These are phyloP conservation scores for Noctilio leporinus DNA, from an alignment of 2,113 vertebrate species.

Conservation along the genomic window DNA sequence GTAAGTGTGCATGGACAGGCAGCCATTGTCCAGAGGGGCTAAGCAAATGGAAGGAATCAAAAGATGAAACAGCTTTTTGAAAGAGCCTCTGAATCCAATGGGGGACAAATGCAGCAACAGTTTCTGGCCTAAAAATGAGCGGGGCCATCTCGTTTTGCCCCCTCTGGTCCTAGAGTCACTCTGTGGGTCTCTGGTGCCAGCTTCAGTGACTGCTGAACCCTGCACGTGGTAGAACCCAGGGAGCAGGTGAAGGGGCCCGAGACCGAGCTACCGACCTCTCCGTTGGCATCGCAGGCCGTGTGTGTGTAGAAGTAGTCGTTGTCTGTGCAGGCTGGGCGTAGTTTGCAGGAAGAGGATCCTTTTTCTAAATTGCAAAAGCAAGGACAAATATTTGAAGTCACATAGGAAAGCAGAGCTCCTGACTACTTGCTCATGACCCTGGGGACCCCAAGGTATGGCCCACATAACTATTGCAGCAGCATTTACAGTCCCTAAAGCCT, in stretches of 20 bases:
- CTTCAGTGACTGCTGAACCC: background rate
- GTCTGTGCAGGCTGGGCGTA: slow-evolving; percentile 86
- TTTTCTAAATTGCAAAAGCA: slow-evolving; percentile 71
- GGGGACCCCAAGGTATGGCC: background rate
- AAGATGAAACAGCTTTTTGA: background rate
- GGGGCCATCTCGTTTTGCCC: background rate
- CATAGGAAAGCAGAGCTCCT: background rate
- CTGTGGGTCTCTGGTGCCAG: background rate
- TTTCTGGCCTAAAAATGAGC: background rate
- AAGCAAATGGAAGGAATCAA: background rate
- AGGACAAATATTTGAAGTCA: background rate
- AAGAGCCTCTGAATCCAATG: background rate
- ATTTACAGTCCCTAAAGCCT: background rate
- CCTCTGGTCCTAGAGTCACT: background rate
- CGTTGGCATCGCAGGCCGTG: slow-evolving; percentile 85
- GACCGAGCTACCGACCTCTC: slow-evolving; percentile 80
- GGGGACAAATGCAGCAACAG: background rate
- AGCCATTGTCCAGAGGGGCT: background rate
- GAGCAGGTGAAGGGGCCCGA: background rate
- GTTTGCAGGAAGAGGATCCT: slow-evolving; percentile 86
- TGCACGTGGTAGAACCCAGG: background rate
- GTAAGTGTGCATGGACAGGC: background rate
- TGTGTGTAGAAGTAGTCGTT: slow-evolving; percentile 96
- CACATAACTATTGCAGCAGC: background rate
- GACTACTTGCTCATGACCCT: background rate